Base-by-base conservation (phyloP, 1,140 invertebrate species). In the Drosophila prosaltans region DNA sequence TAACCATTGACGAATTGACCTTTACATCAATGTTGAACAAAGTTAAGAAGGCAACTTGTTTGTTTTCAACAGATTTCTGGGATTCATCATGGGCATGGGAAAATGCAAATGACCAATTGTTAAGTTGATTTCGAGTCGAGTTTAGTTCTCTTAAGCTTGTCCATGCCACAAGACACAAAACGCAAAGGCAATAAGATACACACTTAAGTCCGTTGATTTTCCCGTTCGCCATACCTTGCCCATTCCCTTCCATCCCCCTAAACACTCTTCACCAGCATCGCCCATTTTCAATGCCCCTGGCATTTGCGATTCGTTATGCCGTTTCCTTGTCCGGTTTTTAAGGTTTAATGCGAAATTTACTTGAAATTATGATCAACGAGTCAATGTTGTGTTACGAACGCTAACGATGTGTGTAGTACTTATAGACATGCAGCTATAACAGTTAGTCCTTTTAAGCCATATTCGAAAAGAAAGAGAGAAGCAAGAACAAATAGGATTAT, bases 1-100 rank as follows among this genome's bases (percentile, higher is more conserved):
- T 78, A 60, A 48, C 73, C 78, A 86, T 81, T 86, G 82, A 86
- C 82, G 82, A 82, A 86, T 81, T 86, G 82, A 86, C 74, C 78
- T 68, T 81, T 64, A 48, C 66, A 77, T 76, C 69, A 67, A 62
- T 68, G 70, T 78, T 54, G 39, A 69, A 75, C 51, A 16, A 28
- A 67, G 32, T 30, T 43, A 32, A 26, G 45, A 62, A 58, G 36
- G 26, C 21, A 16, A 58, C 43, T 51, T 21, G 62, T 58, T 51
- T 48, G 61, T 48, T 32, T 59, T 21, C 68, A 54, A 57, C 65
- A 57, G 41, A 73, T 60, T 51, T 61, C 55, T 73, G 45, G 32
- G 48, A 68, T 43, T 62, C 45, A 65, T 69, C 58, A 61, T 67
- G 65, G 54, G 54, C 62, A 65, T 78, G 74, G 67, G 72, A 81